Evolutionary conservation across 64 coral and sea anemone species (phyloP).

Genomic region (Stichodactyla helianthus): DNA sequence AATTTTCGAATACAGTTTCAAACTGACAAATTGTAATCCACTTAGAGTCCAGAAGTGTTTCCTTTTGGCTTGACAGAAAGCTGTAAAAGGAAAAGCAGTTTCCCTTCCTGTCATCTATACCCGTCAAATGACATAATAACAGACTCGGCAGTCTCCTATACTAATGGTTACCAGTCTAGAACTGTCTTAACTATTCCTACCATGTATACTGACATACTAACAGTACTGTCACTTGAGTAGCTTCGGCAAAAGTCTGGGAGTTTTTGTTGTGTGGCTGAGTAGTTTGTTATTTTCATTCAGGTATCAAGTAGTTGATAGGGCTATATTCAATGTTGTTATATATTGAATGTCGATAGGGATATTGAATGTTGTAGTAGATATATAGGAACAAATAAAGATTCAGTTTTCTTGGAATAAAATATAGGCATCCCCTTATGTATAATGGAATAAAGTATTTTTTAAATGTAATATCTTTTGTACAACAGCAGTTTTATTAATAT

Average conservation of each 20-base stretch:
- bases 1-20: neutral
- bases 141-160: neutral
- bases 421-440: neutral
- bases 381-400: too few relatives aligned
- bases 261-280: neutral
- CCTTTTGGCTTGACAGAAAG: neutral
- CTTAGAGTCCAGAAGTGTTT: neutral
- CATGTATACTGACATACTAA: neutral
- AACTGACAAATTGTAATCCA: neutral
- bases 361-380: too few relatives aligned
- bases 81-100: neutral
- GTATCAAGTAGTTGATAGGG: neutral
- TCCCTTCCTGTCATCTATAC: neutral
- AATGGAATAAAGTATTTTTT: neutral
- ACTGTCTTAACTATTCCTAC: neutral
- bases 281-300: neutral
- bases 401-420: neutral
- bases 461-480: neutral
- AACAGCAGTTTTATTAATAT: neutral
- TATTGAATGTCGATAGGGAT: too few relatives aligned
- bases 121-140: neutral
- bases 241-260: neutral
- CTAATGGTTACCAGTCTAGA: neutral
- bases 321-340: neutral
- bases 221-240: neutral